Evolutionary conservation across 2,113 vertebrate species (phyloP).

Genomic region (Eulacestoma nigropectus): DNA sequence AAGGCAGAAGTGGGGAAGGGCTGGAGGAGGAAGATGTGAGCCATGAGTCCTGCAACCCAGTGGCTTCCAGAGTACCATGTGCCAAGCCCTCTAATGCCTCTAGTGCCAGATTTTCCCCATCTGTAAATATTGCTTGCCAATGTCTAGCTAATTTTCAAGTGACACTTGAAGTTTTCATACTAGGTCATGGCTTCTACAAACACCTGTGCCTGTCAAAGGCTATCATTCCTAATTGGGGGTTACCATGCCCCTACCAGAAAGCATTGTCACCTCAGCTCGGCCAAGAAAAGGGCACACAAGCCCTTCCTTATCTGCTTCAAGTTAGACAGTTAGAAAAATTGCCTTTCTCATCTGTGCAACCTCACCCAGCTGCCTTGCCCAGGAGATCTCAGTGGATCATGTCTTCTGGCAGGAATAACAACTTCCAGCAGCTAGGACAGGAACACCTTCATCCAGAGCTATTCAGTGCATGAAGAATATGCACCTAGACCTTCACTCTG

Average conservation of each 20-base stretch:
- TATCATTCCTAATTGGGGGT: background rate
- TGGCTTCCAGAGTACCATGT: background rate
- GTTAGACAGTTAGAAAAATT: background rate
- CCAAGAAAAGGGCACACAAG: background rate
- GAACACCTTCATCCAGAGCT: background rate
- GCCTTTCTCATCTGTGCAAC: background rate
- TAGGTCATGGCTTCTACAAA: background rate
- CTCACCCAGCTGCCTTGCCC: background rate
- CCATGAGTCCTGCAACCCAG: background rate
- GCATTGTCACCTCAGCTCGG: background rate
- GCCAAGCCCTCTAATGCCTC: background rate
- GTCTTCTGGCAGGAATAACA: background rate
- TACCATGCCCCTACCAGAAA: conserved; percentile 12
- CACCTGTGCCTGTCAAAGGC: conserved; percentile 40
- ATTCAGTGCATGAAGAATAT: background rate
- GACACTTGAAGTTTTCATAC: background rate
- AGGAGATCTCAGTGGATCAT: background rate
- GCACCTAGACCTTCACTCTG: background rate
- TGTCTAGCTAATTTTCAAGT: conserved; percentile 1
- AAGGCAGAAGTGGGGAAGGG: background rate
- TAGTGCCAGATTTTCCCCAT: background rate
- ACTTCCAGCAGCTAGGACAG: background rate
- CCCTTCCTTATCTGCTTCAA: conserved; percentile 13
- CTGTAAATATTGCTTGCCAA: background rate
- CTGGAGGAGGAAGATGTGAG: background rate